Base-by-base conservation (phyloP, 2,888 invertebrate species). In the Acanthacorydalis orientalis region DNA sequence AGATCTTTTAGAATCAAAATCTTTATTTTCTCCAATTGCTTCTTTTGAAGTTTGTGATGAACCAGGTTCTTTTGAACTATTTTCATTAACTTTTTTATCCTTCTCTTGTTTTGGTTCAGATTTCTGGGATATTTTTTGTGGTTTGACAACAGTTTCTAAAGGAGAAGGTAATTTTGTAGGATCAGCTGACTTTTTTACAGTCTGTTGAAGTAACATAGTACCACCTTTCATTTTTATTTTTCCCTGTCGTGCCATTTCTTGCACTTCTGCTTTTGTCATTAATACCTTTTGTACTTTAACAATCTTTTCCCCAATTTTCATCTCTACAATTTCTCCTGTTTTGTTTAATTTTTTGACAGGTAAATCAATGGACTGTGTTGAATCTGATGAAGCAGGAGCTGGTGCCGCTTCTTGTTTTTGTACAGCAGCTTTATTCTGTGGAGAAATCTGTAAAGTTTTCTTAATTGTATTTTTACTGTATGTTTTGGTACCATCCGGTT, bases 221-320 rank as follows among this genome's bases (percentile, higher is more conserved):
- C 57, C 57, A 7, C 59, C 76, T 66, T 75, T 76, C 63, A 77
- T 70, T 60, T 74, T 71, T 16, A 77, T 68, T 38, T 77, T 74
- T n/a, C 78, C 80, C 53, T 78, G 70, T 56, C 75, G 77, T 2
- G 76, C 72, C 75, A 80, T 77, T 6, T 72, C 74, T 52, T 75
- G 77, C 15, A 78, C 75, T 58, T 80, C 77, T 1, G 77, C 75
- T 61, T 78, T 79, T 8, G 78, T 76, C 69, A 80, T 72, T 2
- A 77, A 73, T 39, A 79, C 73, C 59, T 77, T 78, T 60, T 79
- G 77, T 9, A 80, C 77, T 55, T 75, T 73, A 0, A 78, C 75
- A 37, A 75, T 66, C 56, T 74, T 77, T 55, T 75, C 72, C 35
- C 76, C 78, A 16, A 77, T 69, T 60, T 72, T 73, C 72, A 71